Evolutionary conservation across 2,113 vertebrate species (phyloP).

Genomic region (Xerus inauris): DNA sequence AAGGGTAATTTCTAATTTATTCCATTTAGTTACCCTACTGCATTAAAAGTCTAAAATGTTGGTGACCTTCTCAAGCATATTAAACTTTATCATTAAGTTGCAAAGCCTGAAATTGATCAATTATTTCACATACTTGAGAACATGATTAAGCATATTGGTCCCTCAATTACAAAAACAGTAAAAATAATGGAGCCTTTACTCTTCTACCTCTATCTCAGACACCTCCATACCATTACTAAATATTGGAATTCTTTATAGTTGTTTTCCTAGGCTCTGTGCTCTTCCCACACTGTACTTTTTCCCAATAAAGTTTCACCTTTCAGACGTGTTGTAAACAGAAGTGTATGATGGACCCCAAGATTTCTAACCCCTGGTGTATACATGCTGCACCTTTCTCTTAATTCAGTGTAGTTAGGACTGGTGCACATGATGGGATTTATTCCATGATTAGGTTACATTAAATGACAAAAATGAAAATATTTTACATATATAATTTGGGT

Average conservation of each 20-base stretch:
- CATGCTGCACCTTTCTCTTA: background rate
- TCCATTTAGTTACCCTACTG: background rate
- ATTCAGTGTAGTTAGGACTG: background rate
- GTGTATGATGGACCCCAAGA: background rate
- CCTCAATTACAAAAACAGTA: constrained; percentile 10
- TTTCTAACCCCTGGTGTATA: background rate
- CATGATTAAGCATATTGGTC: background rate
- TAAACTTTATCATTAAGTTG: constrained; percentile 10
- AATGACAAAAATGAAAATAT: background rate
- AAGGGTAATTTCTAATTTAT: background rate
- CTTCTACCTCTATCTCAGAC: background rate
- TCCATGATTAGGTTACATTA: background rate
- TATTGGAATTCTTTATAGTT: background rate
- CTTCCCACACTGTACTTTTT: background rate
- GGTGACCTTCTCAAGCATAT: background rate
- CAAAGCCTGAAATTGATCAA: constrained; percentile 28
- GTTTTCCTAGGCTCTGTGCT: background rate
- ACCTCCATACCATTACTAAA: background rate
- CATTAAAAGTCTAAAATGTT: constrained; percentile 10
- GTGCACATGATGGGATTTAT: background rate
- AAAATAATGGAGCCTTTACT: background rate
- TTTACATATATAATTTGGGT: constrained; percentile 1
- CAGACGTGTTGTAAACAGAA: background rate
- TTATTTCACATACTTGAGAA: constrained; percentile 33
- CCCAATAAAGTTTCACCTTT: background rate